phyloP scores from a whole-genome alignment of 2,113 vertebrate species.

The Delphinapterus leucas region DNA sequence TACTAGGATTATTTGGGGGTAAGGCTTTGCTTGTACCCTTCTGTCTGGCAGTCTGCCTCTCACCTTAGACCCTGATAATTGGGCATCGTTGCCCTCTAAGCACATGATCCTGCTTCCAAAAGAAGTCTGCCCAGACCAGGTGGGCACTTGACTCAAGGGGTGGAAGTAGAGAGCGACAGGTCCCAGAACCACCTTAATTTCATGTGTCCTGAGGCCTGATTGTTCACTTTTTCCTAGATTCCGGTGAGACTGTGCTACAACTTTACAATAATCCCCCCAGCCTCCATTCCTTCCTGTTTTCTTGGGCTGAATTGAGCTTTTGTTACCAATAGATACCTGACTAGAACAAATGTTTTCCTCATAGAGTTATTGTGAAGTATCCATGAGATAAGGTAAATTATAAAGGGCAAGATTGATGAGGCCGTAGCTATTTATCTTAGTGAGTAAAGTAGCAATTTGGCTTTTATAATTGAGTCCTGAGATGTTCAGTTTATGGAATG shows the following conservation, averaged over 20 bases:
- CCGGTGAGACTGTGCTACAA: neutral
- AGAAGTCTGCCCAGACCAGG: neutral
- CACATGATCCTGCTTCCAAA: neutral
- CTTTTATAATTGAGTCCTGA: conserved; percentile 63
- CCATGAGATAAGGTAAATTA: conserved; percentile 70
- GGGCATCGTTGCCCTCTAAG: neutral
- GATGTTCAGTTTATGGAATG: conserved; percentile 52
- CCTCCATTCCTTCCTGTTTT: neutral
- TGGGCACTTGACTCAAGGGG: neutral
- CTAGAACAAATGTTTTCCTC: conserved; percentile 32
- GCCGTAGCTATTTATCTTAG: conserved; percentile 48
- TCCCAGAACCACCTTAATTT: neutral
- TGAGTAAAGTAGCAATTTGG: conserved; percentile 67
- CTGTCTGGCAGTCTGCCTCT: neutral
- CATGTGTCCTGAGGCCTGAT: neutral
- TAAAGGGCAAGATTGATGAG: conserved; percentile 56
- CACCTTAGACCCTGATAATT: neutral
- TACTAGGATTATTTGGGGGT: neutral
- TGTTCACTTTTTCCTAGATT: neutral
- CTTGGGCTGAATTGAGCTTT: conserved; percentile 20
- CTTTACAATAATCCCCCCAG: neutral
- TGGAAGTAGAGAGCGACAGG: neutral
- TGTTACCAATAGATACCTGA: conserved; percentile 32
- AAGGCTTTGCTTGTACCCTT: neutral
- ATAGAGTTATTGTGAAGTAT: conserved; percentile 23